Conservation (phyloP, 2,797 vertebrate species). For the Saguinus oedipus region DNA sequence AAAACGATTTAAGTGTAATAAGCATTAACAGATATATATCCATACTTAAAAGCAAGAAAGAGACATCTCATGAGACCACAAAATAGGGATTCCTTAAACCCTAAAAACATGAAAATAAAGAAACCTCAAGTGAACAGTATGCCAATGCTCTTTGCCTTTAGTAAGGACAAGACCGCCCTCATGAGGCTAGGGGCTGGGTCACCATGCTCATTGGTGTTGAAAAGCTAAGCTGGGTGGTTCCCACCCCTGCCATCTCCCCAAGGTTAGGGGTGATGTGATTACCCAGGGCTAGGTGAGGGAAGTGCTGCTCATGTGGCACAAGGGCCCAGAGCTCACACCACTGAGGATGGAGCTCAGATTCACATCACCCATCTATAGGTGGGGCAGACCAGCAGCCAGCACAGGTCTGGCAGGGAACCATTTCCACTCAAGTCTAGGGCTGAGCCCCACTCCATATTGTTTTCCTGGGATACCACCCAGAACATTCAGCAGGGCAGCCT, state of each 20-base stretch:
- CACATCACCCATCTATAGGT: background rate
- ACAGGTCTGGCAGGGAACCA: background rate
- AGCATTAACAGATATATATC: background rate
- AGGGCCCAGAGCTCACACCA: background rate
- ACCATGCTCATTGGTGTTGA: rapidly evolving
- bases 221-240: background rate
- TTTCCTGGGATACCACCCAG: background rate
- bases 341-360: background rate
- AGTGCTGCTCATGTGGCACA: background rate
- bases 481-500: background rate
- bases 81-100: background rate
- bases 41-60: background rate
- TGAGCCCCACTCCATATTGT: background rate
- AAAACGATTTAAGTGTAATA: background rate
- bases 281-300: background rate
- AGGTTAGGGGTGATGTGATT: background rate
- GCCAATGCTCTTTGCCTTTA: background rate
- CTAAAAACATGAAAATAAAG: background rate
- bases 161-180: background rate
- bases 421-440: background rate
- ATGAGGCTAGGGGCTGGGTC: too few species aligned
- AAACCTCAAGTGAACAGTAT: background rate
- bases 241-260: background rate
- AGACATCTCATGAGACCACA: background rate
- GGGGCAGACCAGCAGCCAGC: too few species aligned